Conservation (phyloP, 2,797 vertebrate species). For the Zenarchopterus dispar region DNA sequence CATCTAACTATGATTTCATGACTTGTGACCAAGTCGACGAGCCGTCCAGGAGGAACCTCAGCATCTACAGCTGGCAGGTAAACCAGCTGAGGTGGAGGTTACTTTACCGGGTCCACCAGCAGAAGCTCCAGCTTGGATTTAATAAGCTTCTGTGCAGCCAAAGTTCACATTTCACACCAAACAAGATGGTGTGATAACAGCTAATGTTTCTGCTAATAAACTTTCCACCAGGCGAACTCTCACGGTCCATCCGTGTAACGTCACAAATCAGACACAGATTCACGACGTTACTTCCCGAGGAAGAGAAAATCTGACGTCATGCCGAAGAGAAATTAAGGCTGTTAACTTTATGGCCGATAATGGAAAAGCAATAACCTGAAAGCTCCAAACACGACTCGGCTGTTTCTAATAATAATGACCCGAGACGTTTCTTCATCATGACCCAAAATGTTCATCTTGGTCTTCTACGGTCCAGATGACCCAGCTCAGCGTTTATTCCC, state of each 20-base stretch:
- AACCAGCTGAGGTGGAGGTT: neutral
- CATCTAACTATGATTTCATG: too few species aligned
- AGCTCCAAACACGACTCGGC: neutral
- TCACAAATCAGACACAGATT: neutral
- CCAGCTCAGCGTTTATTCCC: too few species aligned
- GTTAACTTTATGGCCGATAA: conserved; percentile 16
- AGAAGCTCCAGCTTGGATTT: conserved; percentile 22
- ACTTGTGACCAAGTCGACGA: too few species aligned
- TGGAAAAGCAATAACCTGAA: neutral
- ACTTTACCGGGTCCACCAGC: neutral
- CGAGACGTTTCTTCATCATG: neutral
- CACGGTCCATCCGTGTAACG: too few species aligned
- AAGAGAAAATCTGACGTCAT: neutral
- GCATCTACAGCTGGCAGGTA: too few species aligned
- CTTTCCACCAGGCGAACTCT: too few species aligned
- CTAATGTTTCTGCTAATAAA: neutral
- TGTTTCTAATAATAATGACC: neutral
- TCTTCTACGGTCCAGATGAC: too few species aligned
- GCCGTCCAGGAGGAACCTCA: too few species aligned
- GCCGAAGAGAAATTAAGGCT: conserved; percentile 1
- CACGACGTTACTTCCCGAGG: neutral
- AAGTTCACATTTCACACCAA: neutral
- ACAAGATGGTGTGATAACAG: neutral
- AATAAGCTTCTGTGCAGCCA: conserved; percentile 27
- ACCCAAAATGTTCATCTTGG: too few species aligned